Conservation (phyloP, 2,113 vertebrate species). For the Dolichotis patagonum region DNA sequence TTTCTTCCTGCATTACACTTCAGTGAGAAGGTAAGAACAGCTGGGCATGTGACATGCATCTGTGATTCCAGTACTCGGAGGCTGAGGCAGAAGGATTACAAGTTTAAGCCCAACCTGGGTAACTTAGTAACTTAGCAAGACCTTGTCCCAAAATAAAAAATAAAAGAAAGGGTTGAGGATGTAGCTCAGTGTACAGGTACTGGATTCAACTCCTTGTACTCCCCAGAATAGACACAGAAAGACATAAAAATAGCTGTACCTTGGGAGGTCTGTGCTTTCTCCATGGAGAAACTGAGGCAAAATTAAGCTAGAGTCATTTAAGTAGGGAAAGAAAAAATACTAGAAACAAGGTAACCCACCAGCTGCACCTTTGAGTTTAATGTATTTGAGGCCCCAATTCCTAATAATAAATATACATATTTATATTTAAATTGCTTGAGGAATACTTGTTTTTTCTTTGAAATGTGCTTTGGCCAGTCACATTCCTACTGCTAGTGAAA, state of each 20-base stretch:
- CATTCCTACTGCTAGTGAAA: constrained; percentile 50
- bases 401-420: not conserved
- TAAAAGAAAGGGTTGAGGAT: not conserved
- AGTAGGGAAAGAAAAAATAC: not conserved
- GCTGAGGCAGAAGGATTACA: not conserved
- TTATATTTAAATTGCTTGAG: constrained; percentile 21
- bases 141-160: not conserved
- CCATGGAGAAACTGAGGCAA: constrained; percentile 11
- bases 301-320: not conserved
- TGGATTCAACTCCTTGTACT: not conserved
- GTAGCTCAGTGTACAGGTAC: not conserved
- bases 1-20: not conserved
- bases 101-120: not conserved
- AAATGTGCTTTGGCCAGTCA: constrained; percentile 40
- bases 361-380: not conserved
- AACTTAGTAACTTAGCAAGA: not conserved
- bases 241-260: not conserved
- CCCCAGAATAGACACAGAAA: not conserved
- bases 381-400: not conserved
- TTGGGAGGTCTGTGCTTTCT: not conserved
- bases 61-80: not conserved
- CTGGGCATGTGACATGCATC: not conserved
- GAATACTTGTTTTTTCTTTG: not conserved
- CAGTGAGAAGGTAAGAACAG: not conserved
- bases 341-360: not conserved